These are phyloP conservation scores for Sicus ferrugineus DNA, from an alignment of 2,888 invertebrate genomes.

Conservation along the genomic window DNA sequence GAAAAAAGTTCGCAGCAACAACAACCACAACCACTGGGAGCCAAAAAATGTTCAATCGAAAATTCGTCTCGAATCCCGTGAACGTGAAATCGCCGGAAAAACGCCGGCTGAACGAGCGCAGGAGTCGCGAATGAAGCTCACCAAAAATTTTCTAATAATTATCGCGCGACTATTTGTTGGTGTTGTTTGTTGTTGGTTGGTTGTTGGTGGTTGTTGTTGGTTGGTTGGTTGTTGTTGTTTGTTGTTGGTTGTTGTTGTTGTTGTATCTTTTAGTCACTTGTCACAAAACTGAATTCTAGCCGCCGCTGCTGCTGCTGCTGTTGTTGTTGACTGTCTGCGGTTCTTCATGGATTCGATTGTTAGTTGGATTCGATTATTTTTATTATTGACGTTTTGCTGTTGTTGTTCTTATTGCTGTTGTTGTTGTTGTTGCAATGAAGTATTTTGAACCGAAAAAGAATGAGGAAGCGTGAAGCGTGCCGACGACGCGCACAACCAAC, in stretches of 20 bases:
- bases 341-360: slow-evolving; percentile 36
- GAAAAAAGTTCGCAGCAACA: not conserved
- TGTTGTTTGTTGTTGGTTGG: slow-evolving; percentile 32
- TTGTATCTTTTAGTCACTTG: slow-evolving; percentile 33
- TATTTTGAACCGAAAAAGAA: slow-evolving; percentile 22
- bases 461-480: slow-evolving; percentile 19
- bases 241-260: slow-evolving; percentile 29
- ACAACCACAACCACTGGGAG: not conserved
- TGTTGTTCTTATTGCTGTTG: slow-evolving; percentile 29
- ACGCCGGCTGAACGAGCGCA: not conserved
- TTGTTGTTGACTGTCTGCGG: not conserved
- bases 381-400: slow-evolving; percentile 33
- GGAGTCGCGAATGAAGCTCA: not conserved
- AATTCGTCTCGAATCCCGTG: too few species aligned
- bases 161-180: slow-evolving; percentile 12
- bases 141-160: slow-evolving; percentile 3
- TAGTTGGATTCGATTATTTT: slow-evolving; percentile 45
- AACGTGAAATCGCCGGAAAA: too few species aligned
- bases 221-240: slow-evolving; percentile 35
- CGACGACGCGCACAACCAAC: slow-evolving; percentile 59
- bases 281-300: slow-evolving; percentile 27
- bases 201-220: slow-evolving; percentile 31
- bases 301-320: not conserved
- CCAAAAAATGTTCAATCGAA: not conserved
- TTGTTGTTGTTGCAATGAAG: slow-evolving; percentile 33